Evolutionary conservation across 2,113 vertebrate genomes (phyloP).

Genomic region (Hippotragus niger): DNA sequence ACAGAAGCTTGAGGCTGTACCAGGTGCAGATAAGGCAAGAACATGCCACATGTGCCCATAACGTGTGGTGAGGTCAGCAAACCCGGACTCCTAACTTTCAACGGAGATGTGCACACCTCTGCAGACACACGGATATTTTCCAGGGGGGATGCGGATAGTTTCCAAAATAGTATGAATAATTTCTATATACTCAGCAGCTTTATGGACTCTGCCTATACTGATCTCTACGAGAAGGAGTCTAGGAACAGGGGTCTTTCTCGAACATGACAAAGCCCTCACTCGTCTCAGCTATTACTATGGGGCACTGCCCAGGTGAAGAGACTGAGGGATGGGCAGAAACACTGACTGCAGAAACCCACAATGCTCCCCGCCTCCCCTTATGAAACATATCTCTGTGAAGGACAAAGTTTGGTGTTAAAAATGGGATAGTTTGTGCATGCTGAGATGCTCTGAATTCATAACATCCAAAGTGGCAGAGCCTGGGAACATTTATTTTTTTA

Average conservation of each 20-base stretch:
- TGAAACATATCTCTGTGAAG: background rate
- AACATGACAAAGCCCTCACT: background rate
- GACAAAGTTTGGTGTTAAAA: background rate
- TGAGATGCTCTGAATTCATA: background rate
- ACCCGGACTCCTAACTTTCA: background rate
- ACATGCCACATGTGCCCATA: rapidly evolving
- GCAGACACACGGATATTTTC: background rate
- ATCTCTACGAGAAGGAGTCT: background rate
- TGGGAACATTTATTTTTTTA: background rate
- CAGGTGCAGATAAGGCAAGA: background rate
- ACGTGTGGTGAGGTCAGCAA: background rate
- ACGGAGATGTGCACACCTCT: background rate
- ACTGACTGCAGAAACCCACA: background rate
- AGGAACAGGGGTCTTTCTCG: rapidly evolving
- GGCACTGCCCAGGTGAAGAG: background rate
- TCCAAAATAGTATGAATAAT: background rate
- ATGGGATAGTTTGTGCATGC: background rate
- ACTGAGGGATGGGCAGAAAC: background rate
- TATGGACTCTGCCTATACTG: background rate
- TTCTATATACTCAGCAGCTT: background rate
- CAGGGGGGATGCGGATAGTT: background rate
- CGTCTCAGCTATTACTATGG: background rate
- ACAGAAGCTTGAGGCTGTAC: background rate
- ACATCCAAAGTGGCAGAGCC: background rate
- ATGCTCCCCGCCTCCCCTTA: background rate